Base-by-base conservation (phyloP, 2,113 vertebrate genomes). In the Callochromis pleurospilus region DNA sequence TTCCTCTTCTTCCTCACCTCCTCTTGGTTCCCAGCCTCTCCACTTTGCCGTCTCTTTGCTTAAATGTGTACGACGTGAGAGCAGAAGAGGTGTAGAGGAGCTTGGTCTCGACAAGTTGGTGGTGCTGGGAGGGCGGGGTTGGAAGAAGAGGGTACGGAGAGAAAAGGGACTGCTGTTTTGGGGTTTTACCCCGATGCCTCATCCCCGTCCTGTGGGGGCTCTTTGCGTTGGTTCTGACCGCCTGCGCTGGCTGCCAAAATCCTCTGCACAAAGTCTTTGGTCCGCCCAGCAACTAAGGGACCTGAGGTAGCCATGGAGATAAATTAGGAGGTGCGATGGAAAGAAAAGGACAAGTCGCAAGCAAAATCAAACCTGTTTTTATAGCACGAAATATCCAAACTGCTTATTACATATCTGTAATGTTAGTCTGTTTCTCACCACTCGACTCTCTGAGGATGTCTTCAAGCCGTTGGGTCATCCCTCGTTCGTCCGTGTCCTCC, bases 241-340 rank as follows among this genome's bases (percentile, higher is more conserved):
- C 89, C 90, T 0, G 91, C 91, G 15, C 93, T 96, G 84, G 93
- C 95, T 14, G 94, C 96, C 90, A 96, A 82, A 58, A 96, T 96
- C 85, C 93, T 93, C 88, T 96, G 94, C 83, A 96, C 96, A 85
- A 96, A 96, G 91, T 96, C 96, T 90, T 96, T 96, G 92, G 96
- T 96, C 90, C 95, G 94, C 54, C 96, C 96, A n/a, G 96, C 96
- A 15, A 96, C 96, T 38, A 95, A 42, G 26, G 95, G 95, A 85
- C 96, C 96, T 96, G 85, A 17, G 36, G 82, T n/a, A 15, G 77
- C 42, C 83, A 91, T 24, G 56, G 60, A 62, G 14, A 77, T 3
- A 60, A 79, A 81, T 47, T 2, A 26, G 19, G 6, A 19, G 4
- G 31, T 6, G 33, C 33, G 10, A 81, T 11, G 14, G 19, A 58